Conservation (phyloP, 2,888 invertebrate species). For the Lithophane ornitopus region DNA sequence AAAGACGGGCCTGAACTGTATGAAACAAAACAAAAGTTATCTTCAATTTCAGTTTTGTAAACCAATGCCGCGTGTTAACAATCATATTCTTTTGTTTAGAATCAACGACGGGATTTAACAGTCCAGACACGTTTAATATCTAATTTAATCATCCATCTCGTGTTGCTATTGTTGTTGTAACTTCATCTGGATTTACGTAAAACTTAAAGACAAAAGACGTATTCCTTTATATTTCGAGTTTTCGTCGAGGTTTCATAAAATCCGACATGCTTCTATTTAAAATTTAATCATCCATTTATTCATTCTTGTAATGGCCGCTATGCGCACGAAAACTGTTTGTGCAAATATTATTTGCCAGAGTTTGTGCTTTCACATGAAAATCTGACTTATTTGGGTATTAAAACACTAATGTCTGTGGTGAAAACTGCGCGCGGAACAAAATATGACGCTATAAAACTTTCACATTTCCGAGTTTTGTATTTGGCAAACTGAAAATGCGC, state of each 20-base stretch:
- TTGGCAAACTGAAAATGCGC: constrained; percentile 23
- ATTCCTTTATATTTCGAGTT: constrained; percentile 30
- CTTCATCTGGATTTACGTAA: constrained; percentile 31
- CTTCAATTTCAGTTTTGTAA: not conserved
- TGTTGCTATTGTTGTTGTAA: constrained; percentile 31
- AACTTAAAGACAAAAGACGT: constrained; percentile 32
- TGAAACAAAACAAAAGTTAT: constrained; percentile 8
- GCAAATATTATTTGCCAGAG: constrained; percentile 38
- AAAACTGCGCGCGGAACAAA: constrained; percentile 38
- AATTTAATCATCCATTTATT: constrained; percentile 39
- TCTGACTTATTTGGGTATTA: constrained; percentile 32
- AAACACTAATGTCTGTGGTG: constrained; percentile 43
- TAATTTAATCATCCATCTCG: constrained; percentile 41
- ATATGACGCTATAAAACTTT: constrained; percentile 36
- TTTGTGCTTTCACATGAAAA: constrained; percentile 36
- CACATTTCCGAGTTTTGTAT: constrained; percentile 34
- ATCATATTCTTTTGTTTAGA: constrained; percentile 44
- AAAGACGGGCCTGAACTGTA: not conserved
- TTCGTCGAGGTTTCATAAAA: constrained; percentile 16
- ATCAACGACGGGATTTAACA: constrained; percentile 27
- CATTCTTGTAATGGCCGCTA: constrained; percentile 15
- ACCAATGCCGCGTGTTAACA: constrained; percentile 1
- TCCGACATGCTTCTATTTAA: constrained; percentile 24
- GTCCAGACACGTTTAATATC: constrained; percentile 38
- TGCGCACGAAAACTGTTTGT: constrained; percentile 36